Evolutionary conservation across 1,140 invertebrate genomes (phyloP).

Genomic region (Himalopsyche phryganea): DNA sequence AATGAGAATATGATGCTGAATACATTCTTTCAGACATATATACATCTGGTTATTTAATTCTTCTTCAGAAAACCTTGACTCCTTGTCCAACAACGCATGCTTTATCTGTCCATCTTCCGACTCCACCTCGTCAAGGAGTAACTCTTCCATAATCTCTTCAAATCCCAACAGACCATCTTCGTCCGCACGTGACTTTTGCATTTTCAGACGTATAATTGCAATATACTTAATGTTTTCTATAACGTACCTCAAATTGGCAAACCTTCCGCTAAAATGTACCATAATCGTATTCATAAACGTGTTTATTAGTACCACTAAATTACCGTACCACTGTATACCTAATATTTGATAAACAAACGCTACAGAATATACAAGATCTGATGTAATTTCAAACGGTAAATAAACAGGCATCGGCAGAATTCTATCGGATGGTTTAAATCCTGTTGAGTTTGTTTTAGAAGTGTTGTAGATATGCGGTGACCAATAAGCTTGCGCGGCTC

Average conservation of each 20-base stretch:
- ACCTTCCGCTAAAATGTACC: slow-evolving; percentile 21
- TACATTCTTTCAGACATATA: slow-evolving; percentile 23
- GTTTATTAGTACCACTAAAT: slow-evolving; percentile 27
- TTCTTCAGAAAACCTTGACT: slow-evolving; percentile 9
- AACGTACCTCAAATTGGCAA: slow-evolving; percentile 25
- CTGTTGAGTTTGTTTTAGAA: background rate
- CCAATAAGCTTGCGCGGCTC: slow-evolving; percentile 8
- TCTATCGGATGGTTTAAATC: slow-evolving; percentile 18
- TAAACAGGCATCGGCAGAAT: slow-evolving; percentile 25
- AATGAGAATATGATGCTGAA: slow-evolving; percentile 23
- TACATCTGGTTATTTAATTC: slow-evolving; percentile 21
- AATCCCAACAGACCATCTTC: background rate
- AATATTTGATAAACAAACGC: slow-evolving; percentile 29
- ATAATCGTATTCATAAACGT: slow-evolving; percentile 30
- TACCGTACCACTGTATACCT: slow-evolving; percentile 27
- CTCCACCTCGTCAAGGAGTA: background rate
- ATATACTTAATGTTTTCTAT: slow-evolving; percentile 21
- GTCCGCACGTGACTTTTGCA: background rate
- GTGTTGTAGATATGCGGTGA: slow-evolving; percentile 12
- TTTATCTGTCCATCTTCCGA: background rate
- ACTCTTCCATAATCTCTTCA: background rate
- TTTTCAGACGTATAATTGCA: slow-evolving; percentile 7
- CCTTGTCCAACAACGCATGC: background rate
- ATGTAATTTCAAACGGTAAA: slow-evolving; percentile 25
- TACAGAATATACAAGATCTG: slow-evolving; percentile 21